Evolutionary conservation across 2,113 vertebrate genomes (phyloP), one percentile per base, ranked within the genome.

Genomic region (Psittacula cyanocephala): DNA sequence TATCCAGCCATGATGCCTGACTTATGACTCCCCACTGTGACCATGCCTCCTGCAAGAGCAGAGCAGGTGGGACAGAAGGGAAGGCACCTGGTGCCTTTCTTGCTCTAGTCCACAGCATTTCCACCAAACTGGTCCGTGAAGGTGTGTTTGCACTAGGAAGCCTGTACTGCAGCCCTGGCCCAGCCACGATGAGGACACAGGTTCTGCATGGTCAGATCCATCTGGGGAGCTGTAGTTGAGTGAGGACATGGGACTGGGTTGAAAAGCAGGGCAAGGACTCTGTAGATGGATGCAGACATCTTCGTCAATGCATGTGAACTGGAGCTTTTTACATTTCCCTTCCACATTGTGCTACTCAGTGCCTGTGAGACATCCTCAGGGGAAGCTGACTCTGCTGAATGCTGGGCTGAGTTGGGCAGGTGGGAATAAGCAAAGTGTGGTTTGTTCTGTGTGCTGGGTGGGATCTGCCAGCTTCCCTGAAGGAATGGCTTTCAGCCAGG

Each of bases 381-480:
- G 33, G 76, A 60, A 72, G 59, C 35, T 67, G 92, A 65, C 62
- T 50, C 85, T 60, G 67, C 35, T 69, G 79, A 31, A 35, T 0
- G 20, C 69, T 39, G 85, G 41, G 41, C 71, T 88, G 57, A 9
- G 1, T 18, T 31, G 31, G 71, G 71, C 91, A 88, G 93, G 96
- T 90, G 88, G 91, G 67, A 85, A 88, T 17, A 90, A 67, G 82
- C 82, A 28, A 52, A 85, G 67, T 6, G 8, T 64, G 72, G 39
- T 20, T 69, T 72, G 50, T 60, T 82, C 52, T 69, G 52, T 27
- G 76, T 1, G 5, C 59, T 35, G 41, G 47, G 80, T 55, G 72
- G 46, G 76, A 72, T 89, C 77, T 84, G 89, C 77, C 93, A 89
- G 71, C 68, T 70, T 62, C 80, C 86, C 89, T 49, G 80, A 74